Base-by-base conservation (phyloP, 1,140 invertebrate genomes). In the Himalopsyche phryganea region DNA sequence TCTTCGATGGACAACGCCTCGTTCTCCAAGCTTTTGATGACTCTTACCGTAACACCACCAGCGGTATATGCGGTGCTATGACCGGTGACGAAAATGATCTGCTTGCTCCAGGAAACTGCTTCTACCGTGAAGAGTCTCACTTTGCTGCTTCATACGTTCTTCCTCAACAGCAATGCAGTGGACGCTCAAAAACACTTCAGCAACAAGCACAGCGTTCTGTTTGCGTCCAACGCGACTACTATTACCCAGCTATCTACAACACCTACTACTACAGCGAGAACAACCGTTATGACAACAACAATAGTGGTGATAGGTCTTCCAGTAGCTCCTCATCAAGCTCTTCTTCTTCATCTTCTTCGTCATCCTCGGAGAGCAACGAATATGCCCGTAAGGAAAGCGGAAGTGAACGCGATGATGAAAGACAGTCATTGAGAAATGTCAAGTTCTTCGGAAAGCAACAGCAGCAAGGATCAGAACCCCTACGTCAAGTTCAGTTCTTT, bases 21-120 rank as follows among this genome's bases (percentile, higher is more conserved):
- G 73, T 77, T 19, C 48, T 85, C 2, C 19, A 50, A 15, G 64
- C 74, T 2, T 66, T 65, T 13, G 23, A 28, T n/a, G 67, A 71
- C 6, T 60, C 72, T 19, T 79, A 83, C 65, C 71, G 80, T 10
- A 75, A 79, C 53, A 67, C 68, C 6, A 68, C 83, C 19, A 76
- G 79, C 23, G 86, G 86, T 60, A 74, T 88, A 18, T 88, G 86
- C 65, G 87, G 86, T 9, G 77, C 76, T 28, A 84, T 80, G 72
- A 80, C 79, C 59, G 77, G 79, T 2, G 75, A 84, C n/a, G 51
- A 68, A 19, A 77, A 81, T 54, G 86, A 88, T 59, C 83, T 85
- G 56, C 65, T 71, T 1, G 74, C 79, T 17, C 85, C 85, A 0
- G 63, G 75, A 32, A 81, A 83, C 38, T 82, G 79, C 57, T 48